phyloP scores from a whole-genome alignment of 2,113 vertebrate species.

The Puma concolor region DNA sequence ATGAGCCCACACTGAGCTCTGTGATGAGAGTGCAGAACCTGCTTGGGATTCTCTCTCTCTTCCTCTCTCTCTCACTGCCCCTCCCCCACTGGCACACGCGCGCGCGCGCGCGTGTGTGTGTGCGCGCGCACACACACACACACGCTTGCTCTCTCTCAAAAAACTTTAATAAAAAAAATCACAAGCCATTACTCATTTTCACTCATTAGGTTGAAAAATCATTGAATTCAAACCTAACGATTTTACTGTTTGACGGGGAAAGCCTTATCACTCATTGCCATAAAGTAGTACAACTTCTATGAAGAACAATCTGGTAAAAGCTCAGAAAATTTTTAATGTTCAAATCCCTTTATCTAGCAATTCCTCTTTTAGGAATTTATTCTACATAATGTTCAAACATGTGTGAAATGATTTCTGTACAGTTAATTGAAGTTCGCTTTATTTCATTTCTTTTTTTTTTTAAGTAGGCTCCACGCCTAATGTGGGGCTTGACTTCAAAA shows the following conservation, averaged over 20 bases:
- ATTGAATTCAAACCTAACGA: background rate
- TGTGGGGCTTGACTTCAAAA: too few species aligned
- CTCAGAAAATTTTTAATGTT: background rate
- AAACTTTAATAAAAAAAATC: background rate
- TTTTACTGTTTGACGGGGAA: background rate
- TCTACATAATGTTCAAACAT: background rate
- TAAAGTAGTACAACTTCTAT: background rate
- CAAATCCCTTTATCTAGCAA: background rate
- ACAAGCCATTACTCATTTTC: background rate
- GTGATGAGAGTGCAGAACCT: too few species aligned
- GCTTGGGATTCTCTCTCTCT: too few species aligned
- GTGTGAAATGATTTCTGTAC: background rate
- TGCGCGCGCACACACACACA: too few species aligned
- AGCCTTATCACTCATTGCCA: background rate
- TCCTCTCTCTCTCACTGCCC: too few species aligned
- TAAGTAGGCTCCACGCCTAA: too few species aligned
- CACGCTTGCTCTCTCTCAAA: too few species aligned
- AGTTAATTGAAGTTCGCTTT: background rate
- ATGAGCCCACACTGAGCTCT: too few species aligned
- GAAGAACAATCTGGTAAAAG: background rate
- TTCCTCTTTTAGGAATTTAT: background rate
- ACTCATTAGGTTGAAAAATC: background rate
- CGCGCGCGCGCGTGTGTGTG: too few species aligned
- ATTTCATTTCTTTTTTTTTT: background rate
- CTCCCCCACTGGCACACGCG: too few species aligned